Conservation (phyloP, 2,888 invertebrate species). For the Watsonalla binaria region DNA sequence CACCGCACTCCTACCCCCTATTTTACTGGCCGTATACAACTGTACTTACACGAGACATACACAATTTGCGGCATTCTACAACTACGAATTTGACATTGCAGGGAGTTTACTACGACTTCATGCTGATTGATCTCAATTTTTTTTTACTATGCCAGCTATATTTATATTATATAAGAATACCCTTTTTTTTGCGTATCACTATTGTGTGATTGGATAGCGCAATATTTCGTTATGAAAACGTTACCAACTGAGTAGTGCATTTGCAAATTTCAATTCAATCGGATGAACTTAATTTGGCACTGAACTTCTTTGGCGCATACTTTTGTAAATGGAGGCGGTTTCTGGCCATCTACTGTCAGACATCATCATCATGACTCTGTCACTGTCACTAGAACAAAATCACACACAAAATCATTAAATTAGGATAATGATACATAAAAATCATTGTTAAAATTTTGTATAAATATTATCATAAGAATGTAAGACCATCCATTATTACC, state of each 20-base stretch:
- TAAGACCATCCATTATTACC: slow-evolving; percentile 22
- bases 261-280: no score
- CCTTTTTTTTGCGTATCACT: no score
- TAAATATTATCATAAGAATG: slow-evolving; percentile 16
- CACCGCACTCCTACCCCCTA: slow-evolving; percentile 4
- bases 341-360: background rate
- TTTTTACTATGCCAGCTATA: background rate
- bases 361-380: background rate
- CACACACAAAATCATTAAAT: background rate
- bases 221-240: no score
- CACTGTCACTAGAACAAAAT: background rate
- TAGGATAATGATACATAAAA: slow-evolving; percentile 13
- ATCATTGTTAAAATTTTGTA: slow-evolving; percentile 11
- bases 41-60: slow-evolving; percentile 18
- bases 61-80: slow-evolving; percentile 45
- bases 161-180: background rate
- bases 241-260: no score
- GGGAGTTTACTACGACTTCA: slow-evolving; percentile 15
- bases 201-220: no score
- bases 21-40: slow-evolving; percentile 15
- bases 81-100: slow-evolving; percentile 63
- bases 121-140: slow-evolving; percentile 13
- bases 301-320: no score
- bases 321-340: no score
- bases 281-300: no score